phyloP scores from a whole-genome alignment of 2,888 invertebrate species.

The Lasioglossum pauxillum region DNA sequence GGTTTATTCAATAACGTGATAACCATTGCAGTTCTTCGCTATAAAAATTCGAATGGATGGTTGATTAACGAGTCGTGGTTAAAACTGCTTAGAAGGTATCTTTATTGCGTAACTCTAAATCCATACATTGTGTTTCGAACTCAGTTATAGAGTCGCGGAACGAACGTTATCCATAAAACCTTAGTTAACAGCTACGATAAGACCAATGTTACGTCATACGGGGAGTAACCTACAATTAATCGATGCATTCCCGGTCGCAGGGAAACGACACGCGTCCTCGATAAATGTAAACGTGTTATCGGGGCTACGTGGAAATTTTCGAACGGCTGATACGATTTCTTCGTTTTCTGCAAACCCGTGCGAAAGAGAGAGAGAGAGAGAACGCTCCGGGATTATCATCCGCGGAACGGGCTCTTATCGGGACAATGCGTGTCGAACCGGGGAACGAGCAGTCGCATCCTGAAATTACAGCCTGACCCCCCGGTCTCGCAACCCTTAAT shows the following conservation, averaged over 20 bases:
- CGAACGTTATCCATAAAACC: background rate
- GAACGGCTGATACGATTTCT: conserved; percentile 30
- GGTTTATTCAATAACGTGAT: no score
- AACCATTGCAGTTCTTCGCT: background rate
- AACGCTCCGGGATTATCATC: conserved; percentile 9
- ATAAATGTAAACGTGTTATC: background rate
- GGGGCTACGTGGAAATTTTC: conserved; percentile 42
- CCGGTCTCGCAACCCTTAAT: conserved; percentile 15
- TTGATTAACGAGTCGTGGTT: background rate
- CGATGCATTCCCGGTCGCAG: background rate
- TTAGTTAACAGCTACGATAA: conserved; percentile 1
- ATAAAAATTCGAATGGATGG: background rate
- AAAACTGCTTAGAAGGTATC: background rate
- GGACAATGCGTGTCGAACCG: conserved; percentile 5
- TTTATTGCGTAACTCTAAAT: conserved; percentile 22
- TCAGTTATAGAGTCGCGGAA: background rate
- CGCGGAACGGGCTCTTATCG: conserved; percentile 28
- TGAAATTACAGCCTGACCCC: conserved; percentile 18
- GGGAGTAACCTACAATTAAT: conserved; percentile 6
- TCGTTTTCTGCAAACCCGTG: conserved; percentile 30
- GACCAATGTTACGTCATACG: background rate
- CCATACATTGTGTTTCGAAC: background rate
- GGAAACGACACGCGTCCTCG: background rate
- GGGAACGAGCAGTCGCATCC: background rate
- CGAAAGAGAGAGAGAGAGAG: background rate